phyloP scores from a whole-genome alignment of 2,113 vertebrate species.

The Leucopsar rothschildi region DNA sequence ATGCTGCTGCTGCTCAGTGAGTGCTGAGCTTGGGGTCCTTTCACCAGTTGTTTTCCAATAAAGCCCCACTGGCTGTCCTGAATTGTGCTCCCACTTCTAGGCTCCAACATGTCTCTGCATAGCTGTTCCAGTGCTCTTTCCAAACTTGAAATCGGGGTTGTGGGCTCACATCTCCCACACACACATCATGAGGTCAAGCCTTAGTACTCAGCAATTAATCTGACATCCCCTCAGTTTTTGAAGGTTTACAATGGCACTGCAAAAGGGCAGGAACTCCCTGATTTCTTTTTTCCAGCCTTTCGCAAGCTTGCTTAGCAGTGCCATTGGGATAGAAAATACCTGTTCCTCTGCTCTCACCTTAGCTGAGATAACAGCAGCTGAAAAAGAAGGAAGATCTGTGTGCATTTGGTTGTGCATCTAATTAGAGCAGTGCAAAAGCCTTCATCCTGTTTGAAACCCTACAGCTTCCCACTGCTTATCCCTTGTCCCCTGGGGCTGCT shows the following conservation, averaged over 20 bases:
- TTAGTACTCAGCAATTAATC: background rate
- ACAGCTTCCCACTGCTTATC: background rate
- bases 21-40: accelerated
- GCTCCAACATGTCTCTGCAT: background rate
- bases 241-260: background rate
- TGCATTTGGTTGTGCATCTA: background rate
- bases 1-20: background rate
- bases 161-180: background rate
- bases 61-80: background rate
- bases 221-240: background rate
- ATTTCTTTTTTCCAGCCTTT: background rate
- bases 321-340: background rate
- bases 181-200: background rate
- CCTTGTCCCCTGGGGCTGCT: background rate
- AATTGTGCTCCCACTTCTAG: background rate
- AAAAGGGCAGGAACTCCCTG: background rate
- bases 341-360: background rate
- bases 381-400: background rate
- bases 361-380: background rate
- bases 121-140: background rate
- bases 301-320: background rate
- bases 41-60: background rate
- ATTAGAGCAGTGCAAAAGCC: background rate
- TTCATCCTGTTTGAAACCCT: background rate
- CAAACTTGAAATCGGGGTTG: background rate